phyloP scores from a whole-genome alignment of 1,140 invertebrate genomes.

The Zaprionus inermis region DNA sequence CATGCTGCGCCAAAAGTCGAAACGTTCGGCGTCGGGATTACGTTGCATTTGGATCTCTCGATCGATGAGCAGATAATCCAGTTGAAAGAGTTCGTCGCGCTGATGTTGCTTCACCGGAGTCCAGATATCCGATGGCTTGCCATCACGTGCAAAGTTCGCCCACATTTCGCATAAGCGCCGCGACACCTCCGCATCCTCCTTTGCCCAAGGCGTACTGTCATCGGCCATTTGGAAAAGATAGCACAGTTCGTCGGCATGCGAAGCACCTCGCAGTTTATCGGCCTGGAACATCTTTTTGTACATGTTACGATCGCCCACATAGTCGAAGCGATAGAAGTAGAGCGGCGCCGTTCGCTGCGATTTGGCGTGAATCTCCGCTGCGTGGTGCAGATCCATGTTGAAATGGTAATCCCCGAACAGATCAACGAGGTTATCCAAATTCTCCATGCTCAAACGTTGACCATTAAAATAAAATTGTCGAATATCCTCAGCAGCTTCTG shows the following conservation, averaged over 20 bases:
- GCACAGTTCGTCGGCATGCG: constrained; percentile 87
- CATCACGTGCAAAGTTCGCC: constrained; percentile 88
- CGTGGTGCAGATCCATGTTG: constrained; percentile 57
- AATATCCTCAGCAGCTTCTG: constrained; percentile 54
- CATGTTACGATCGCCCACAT: constrained; percentile 85
- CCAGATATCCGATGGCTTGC: constrained; percentile 75
- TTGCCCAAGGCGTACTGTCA: constrained; percentile 83
- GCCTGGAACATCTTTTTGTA: constrained; percentile 84
- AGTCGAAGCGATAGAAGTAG: constrained; percentile 85
- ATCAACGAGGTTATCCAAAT: constrained; percentile 58
- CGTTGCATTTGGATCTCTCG: constrained; percentile 58
- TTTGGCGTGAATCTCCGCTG: constrained; percentile 62
- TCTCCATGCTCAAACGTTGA: constrained; percentile 35
- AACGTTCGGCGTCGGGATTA: constrained; percentile 80
- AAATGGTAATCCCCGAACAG: constrained; percentile 73
- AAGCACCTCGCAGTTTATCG: constrained; percentile 85
- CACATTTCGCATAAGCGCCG: constrained; percentile 86
- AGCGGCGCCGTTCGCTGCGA: constrained; percentile 62
- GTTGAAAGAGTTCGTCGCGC: constrained; percentile 43
- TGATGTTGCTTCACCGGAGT: constrained; percentile 45
- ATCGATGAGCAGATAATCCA: constrained; percentile 77
- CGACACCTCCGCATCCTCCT: constrained; percentile 84
- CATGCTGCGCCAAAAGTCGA: constrained; percentile 83
- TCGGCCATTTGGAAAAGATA: constrained; percentile 86
- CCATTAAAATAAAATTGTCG: constrained; percentile 74